Evolutionary conservation across 2,888 invertebrate genomes (phyloP).

Genomic region (Stomorhina lunata): DNA sequence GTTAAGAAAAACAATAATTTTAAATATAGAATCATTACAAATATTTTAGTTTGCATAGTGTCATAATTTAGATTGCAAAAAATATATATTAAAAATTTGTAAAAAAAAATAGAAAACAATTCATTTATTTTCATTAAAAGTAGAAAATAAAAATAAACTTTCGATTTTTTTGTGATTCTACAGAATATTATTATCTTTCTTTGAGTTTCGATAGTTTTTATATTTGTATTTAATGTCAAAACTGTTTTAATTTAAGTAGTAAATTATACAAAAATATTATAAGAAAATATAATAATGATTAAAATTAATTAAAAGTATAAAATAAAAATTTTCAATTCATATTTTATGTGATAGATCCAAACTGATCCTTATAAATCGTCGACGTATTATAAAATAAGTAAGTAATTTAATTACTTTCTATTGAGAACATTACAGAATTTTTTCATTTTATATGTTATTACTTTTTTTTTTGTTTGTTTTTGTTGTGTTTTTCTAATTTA

Average conservation of each 20-base stretch:
- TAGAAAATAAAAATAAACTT: too few species aligned
- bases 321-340: conserved; percentile 59
- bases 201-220: conserved; percentile 39
- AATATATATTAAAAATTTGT: too few species aligned
- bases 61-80: too few species aligned
- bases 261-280: conserved; percentile 62
- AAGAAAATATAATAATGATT: conserved; percentile 36
- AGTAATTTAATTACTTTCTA: conserved; percentile 68
- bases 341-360: conserved; percentile 53
- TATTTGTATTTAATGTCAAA: conserved; percentile 47
- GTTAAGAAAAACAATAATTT: too few species aligned
- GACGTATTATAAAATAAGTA: conserved; percentile 57
- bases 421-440: conserved; percentile 66
- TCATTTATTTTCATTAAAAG: too few species aligned
- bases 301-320: conserved; percentile 59
- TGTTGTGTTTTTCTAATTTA: neutral
- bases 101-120: too few species aligned
- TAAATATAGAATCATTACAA: too few species aligned
- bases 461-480: conserved; percentile 2
- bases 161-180: conserved; percentile 46
- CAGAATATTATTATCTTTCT: conserved; percentile 48
- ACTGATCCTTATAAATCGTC: conserved; percentile 57
- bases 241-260: conserved; percentile 56
- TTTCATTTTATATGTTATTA: conserved; percentile 31
- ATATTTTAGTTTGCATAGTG: too few species aligned